Conservation (phyloP, 2,797 vertebrate species). For the Dipus sagitta region DNA sequence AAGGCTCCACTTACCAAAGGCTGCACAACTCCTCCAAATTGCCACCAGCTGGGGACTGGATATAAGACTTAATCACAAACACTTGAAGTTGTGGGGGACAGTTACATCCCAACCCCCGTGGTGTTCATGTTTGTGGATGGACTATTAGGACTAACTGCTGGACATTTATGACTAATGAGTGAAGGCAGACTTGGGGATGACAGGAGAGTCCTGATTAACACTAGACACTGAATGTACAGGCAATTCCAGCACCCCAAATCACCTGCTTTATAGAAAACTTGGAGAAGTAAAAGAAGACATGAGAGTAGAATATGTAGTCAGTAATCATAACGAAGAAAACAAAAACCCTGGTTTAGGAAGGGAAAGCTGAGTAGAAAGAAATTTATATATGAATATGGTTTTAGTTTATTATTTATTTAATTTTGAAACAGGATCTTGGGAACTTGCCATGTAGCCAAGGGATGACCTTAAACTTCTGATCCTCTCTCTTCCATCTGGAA, state of each 20-base stretch:
- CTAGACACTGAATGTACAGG: slow-evolving; percentile 11
- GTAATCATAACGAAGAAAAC: not conserved
- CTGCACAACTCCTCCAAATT: too few species aligned
- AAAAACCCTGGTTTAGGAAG: not conserved
- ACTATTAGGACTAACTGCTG: not conserved
- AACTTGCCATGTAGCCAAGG: not conserved
- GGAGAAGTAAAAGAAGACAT: not conserved
- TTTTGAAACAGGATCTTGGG: not conserved
- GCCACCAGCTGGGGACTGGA: not conserved
- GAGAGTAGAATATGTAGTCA: not conserved
- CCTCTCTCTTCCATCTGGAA: not conserved
- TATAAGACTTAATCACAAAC: too few species aligned
- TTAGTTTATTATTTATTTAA: not conserved
- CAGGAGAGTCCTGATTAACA: not conserved
- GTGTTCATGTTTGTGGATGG: not conserved
- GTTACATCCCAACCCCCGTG: too few species aligned
- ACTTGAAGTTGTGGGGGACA: too few species aligned
- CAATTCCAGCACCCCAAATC: slow-evolving; percentile 4
- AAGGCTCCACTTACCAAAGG: too few species aligned
- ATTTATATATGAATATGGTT: slow-evolving; percentile 12
- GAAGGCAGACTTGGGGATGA: not conserved
- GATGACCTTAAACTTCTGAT: not conserved
- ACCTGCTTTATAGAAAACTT: slow-evolving; percentile 12
- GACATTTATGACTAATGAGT: slow-evolving; percentile 24
- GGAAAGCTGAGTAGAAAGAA: slow-evolving; percentile 19